phyloP scores from a whole-genome alignment of 2,113 vertebrate species.

The Hippocampus guttulatus region DNA sequence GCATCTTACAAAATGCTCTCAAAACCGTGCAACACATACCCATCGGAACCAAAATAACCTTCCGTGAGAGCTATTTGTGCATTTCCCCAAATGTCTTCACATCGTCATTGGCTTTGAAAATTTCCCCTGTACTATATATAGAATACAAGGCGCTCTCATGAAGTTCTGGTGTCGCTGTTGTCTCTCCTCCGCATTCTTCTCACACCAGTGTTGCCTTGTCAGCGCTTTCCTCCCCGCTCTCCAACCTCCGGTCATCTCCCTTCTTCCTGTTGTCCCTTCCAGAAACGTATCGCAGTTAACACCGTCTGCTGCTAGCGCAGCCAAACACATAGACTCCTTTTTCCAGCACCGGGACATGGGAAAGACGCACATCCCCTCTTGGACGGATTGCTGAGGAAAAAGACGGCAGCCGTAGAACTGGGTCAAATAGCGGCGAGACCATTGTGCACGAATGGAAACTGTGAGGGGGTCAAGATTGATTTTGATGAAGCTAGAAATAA shows the following conservation, averaged over 20 bases:
- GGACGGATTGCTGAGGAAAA: constrained; percentile 4
- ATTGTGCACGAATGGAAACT: not conserved
- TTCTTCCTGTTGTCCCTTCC: constrained; percentile 50
- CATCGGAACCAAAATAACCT: not conserved
- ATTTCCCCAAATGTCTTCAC: not conserved
- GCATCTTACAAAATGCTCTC: not conserved
- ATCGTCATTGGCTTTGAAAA: not conserved
- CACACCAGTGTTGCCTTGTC: constrained; percentile 52
- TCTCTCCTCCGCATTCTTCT: constrained; percentile 51
- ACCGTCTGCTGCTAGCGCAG: constrained; percentile 24
- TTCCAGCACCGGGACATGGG: constrained; percentile 26
- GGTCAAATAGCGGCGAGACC: constrained; percentile 10
- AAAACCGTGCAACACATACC: not conserved
- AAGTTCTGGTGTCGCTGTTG: constrained; percentile 14
- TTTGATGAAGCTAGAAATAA: no score
- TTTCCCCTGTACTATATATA: not conserved
- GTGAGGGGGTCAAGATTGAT: not conserved
- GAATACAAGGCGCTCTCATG: constrained; percentile 21
- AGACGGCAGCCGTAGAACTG: constrained; percentile 1
- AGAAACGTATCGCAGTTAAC: constrained; percentile 51
- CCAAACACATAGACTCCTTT: constrained; percentile 15
- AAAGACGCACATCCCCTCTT: constrained; percentile 13
- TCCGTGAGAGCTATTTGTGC: not conserved
- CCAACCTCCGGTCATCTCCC: constrained; percentile 35
- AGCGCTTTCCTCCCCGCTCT: constrained; percentile 62